These are phyloP conservation scores for Oreocharis arfaki DNA, from an alignment of 2,113 vertebrate genomes.

Conservation along the genomic window DNA sequence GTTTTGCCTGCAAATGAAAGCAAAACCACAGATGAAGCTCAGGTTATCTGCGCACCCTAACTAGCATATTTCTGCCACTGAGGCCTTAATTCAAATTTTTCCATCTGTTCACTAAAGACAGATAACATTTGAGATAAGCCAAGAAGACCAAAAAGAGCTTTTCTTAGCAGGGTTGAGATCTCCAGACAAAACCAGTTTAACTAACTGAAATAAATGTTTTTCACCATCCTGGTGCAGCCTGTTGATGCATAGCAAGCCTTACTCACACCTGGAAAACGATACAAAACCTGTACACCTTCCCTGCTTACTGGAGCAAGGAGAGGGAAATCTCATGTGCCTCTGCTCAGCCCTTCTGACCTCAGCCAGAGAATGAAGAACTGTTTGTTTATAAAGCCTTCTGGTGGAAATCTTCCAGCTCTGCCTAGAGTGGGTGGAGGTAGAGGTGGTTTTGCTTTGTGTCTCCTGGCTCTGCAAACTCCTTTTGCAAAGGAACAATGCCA, in stretches of 20 bases:
- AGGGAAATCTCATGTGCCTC: neutral
- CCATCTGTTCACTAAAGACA: neutral
- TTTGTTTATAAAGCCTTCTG: neutral
- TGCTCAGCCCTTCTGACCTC: neutral
- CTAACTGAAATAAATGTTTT: neutral
- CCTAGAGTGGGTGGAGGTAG: neutral
- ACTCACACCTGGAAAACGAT: neutral
- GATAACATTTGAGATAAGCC: neutral
- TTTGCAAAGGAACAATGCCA: neutral
- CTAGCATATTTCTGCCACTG: neutral
- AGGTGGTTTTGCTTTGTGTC: neutral
- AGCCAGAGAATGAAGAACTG: neutral
- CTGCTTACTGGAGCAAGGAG: neutral
- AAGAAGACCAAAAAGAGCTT: neutral
- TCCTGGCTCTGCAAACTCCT: neutral
- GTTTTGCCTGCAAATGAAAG: conserved; percentile 67
- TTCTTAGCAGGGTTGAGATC: neutral
- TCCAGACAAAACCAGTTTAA: neutral
- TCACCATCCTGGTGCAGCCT: neutral
- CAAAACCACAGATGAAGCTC: neutral
- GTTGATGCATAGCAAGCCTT: neutral
- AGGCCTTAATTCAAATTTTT: neutral
- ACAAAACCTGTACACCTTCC: neutral
- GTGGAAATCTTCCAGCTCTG: neutral
- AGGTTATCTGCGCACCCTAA: neutral